Evolutionary conservation across 2,797 vertebrate species (phyloP).

Genomic region (Thamnophis elegans): DNA sequence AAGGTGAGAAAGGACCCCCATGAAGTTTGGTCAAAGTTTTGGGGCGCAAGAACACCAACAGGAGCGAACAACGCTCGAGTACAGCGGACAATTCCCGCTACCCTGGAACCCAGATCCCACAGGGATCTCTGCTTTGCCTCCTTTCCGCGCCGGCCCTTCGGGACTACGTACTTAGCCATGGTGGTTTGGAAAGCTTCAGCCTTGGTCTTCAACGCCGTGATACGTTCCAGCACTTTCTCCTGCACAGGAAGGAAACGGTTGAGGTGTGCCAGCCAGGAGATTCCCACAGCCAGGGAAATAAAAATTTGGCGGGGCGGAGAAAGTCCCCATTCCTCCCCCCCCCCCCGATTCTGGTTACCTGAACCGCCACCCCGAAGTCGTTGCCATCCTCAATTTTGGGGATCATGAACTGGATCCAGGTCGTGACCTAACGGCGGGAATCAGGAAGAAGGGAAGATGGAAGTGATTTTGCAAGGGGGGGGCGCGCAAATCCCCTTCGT

Average conservation of each 20-base stretch:
- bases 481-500: not conserved
- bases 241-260: conserved; percentile 39
- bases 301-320: accelerated
- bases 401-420: conserved; percentile 88
- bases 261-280: accelerated
- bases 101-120: too few species aligned
- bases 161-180: conserved; percentile 81
- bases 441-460: too few species aligned
- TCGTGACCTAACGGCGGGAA: conserved; percentile 57
- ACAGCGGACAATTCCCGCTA: not conserved
- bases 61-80: not conserved
- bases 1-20: too few species aligned
- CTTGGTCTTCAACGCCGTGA: conserved; percentile 85
- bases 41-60: not conserved
- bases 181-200: conserved; percentile 83
- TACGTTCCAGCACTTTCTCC: conserved; percentile 89
- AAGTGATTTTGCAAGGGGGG: not conserved
- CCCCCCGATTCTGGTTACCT: conserved; percentile 68
- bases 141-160: accelerated
- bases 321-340: accelerated
- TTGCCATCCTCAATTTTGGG: conserved; percentile 93
- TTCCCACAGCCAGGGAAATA: too few species aligned
- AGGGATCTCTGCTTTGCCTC: not conserved
- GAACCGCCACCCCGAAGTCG: conserved; percentile 91
- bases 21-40: not conserved